A percentile compares a stretch with the other conserved stretches of the same genome.
These are phyloP conservation scores for Hyla sarda DNA, from an alignment of 2,113 vertebrate genomes.

Conservation along the genomic window DNA sequence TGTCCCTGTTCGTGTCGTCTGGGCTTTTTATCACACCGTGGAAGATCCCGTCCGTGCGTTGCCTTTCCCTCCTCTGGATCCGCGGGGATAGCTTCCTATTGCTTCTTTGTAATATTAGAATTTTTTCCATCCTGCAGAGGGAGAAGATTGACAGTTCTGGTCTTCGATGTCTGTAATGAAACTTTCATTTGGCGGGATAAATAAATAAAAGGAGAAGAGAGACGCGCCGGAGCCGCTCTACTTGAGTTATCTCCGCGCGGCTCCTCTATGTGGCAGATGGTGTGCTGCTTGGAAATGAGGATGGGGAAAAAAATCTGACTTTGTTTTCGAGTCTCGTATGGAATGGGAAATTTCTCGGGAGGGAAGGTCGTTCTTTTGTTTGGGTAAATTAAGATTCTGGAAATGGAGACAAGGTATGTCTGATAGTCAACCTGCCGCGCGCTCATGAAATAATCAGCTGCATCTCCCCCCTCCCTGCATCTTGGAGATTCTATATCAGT, in stretches of 20 bases:
- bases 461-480: neutral
- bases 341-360: neutral
- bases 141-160: constrained; percentile 6
- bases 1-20: too few species aligned
- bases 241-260: neutral
- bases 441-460: neutral
- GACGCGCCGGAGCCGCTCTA: neutral
- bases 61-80: neutral
- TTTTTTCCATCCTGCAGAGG: neutral
- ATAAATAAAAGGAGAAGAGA: constrained; percentile 29
- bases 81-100: neutral
- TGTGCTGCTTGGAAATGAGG: neutral
- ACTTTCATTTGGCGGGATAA: constrained; percentile 27
- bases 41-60: too few species aligned
- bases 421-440: neutral
- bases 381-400: constrained; percentile 35
- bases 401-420: constrained; percentile 11
- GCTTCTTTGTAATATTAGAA: neutral
- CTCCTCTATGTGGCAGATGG: constrained; percentile 7
- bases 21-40: too few species aligned
- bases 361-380: constrained; percentile 13
- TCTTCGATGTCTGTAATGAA: neutral
- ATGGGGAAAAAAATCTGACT: neutral
- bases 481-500: too few species aligned
- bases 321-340: neutral